Evolutionary conservation across 2,888 invertebrate species (phyloP).

Genomic region (Doris montereyensis): DNA sequence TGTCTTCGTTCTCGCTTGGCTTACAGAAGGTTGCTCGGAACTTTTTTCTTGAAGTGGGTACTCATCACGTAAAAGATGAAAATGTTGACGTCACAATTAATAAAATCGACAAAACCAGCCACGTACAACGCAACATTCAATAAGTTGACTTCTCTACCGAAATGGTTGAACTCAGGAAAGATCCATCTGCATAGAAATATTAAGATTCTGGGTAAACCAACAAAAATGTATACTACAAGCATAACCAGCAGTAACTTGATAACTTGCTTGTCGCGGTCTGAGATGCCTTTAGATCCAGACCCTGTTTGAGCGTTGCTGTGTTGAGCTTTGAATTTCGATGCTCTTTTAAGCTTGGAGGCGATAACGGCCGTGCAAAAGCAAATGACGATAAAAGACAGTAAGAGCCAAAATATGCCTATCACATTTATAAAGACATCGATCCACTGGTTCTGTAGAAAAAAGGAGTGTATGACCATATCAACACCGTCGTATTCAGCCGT

Average conservation of each 20-base stretch:
- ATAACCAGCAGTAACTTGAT: constrained; percentile 20
- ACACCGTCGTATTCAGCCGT: neutral
- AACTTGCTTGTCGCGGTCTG: constrained; percentile 7
- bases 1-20: too few species aligned
- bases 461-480: neutral
- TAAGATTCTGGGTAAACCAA: neutral
- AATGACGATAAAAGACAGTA: constrained; percentile 4
- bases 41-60: neutral
- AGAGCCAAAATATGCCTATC: constrained; percentile 1
- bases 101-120: neutral
- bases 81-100: constrained; percentile 1
- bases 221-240: neutral
- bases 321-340: neutral
- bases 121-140: neutral
- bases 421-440: neutral
- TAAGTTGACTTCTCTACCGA: neutral
- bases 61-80: constrained; percentile 12
- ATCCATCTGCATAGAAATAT: neutral
- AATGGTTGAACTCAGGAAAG: constrained; percentile 1
- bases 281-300: too few species aligned
- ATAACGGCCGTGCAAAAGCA: neutral
- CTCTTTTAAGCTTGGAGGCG: neutral
- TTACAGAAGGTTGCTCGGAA: too few species aligned
- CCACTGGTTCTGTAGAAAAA: neutral
- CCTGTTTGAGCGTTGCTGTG: too few species aligned